Base-by-base conservation (phyloP, 2,113 vertebrate species). In the Amblyopsis rosae region DNA sequence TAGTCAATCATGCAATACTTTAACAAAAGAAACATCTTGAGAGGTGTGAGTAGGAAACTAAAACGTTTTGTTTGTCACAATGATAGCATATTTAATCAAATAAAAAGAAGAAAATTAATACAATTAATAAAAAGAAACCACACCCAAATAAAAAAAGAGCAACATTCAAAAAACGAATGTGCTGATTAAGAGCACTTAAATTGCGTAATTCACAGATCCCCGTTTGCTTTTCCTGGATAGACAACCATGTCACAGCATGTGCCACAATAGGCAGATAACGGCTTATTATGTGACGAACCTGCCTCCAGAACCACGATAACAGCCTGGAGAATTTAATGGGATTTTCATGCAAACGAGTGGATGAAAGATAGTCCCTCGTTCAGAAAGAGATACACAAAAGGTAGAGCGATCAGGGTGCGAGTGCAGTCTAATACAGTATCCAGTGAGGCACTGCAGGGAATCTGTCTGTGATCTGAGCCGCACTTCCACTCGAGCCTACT, bases 321-420 rank as follows among this genome's bases (percentile, higher is more conserved):
- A 48, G 45, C 7, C 62, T 32, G 41, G 41, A 57, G 53, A 57
- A 48, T 56, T 51, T 57, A 67, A 57, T 58, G 45, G 53, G 65
- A 57, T 57, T 58, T 67, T 53, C 12, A 67, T 67, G 54, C 53
- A 67, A 47, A 67, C 46, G 53, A 67, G 54, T 5, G 65, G 41
- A 32, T 65, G 50, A 17, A 32, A 54, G 63, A 65, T 41, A 26
- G 56, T 57, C 47, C 54, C 12, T 57, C 46, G 45, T 65, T 45
- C 50, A 65, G 9, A 56, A 17, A 67, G 54, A 57, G 53, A 48
- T 17, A 13, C 54, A 57, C 65, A 57, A 46, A 17, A 46, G 54
- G 65, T 19, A 47, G 65, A 47, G 47, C 58, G 65, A 67, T 58
- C 57, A 56, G 16, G 17, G 53, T 12, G 55, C 50, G 33, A 35